These are phyloP conservation scores for Turdus rufiventris DNA, from an alignment of 2,113 vertebrate species.

Conservation along the genomic window DNA sequence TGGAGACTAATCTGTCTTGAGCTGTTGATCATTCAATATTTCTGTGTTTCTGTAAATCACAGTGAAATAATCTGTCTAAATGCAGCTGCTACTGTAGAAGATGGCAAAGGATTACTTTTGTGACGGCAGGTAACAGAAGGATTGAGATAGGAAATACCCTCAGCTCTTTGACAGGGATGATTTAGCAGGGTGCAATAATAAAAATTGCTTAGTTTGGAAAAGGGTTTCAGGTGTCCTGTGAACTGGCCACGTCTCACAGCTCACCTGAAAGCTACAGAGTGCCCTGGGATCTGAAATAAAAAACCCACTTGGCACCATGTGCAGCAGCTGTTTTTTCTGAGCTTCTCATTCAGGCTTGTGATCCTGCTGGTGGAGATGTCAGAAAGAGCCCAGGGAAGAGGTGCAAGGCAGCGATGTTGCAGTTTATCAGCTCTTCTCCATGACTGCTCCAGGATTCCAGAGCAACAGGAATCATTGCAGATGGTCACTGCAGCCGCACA, in stretches of 20 bases:
- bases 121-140: background rate
- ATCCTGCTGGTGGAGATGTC: background rate
- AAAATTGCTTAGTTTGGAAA: background rate
- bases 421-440: background rate
- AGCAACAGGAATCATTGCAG: background rate
- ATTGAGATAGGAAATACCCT: background rate
- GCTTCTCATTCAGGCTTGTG: background rate
- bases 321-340: background rate
- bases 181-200: background rate
- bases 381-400: background rate
- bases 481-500: background rate
- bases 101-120: background rate
- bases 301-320: background rate
- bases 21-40: background rate
- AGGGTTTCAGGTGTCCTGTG: background rate
- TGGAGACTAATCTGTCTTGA: background rate
- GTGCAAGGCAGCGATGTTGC: background rate
- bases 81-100: background rate
- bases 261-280: background rate
- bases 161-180: background rate
- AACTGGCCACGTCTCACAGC: background rate
- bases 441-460: background rate
- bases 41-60: background rate
- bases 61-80: background rate
- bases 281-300: background rate